phyloP scores from a whole-genome alignment of 2,888 invertebrate genomes.

The Seira musarum region DNA sequence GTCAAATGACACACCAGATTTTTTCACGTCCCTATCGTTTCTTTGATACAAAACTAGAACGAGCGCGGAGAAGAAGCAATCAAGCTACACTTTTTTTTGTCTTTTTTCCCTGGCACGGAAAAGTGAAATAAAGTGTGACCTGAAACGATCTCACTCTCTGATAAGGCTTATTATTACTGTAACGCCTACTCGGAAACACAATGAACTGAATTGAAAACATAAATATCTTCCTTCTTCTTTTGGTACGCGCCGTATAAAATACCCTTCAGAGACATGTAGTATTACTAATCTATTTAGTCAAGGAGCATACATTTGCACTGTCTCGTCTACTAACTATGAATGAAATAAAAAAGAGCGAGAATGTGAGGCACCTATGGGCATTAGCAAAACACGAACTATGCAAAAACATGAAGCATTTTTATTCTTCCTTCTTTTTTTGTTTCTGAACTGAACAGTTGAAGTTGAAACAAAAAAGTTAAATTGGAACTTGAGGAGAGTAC shows the following conservation, averaged over 20 bases:
- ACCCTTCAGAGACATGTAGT: background rate
- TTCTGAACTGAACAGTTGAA: slow-evolving; percentile 20
- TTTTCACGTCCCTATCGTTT: too few relatives aligned
- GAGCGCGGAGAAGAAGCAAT: slow-evolving; percentile 7
- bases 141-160: slow-evolving; percentile 45
- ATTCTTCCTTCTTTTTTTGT: slow-evolving; percentile 16
- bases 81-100: slow-evolving; percentile 16
- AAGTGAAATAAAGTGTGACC: slow-evolving; percentile 43
- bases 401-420: too few relatives aligned
- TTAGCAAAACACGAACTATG: background rate
- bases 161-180: slow-evolving; percentile 46
- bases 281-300: background rate
- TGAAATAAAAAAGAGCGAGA: too few relatives aligned
- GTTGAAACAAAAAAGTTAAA: slow-evolving; percentile 32
- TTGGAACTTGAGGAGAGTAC: slow-evolving; percentile 19
- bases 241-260: slow-evolving; percentile 4
- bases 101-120: slow-evolving; percentile 29
- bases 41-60: background rate
- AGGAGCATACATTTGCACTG: background rate
- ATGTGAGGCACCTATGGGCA: background rate
- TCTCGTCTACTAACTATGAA: too few relatives aligned
- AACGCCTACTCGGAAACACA: slow-evolving; percentile 21
- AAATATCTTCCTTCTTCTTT: too few relatives aligned
- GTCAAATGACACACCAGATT: slow-evolving; percentile 1
- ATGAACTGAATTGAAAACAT: background rate